Conservation (phyloP, 2,888 invertebrate species). For the Melanophora roralis region DNA sequence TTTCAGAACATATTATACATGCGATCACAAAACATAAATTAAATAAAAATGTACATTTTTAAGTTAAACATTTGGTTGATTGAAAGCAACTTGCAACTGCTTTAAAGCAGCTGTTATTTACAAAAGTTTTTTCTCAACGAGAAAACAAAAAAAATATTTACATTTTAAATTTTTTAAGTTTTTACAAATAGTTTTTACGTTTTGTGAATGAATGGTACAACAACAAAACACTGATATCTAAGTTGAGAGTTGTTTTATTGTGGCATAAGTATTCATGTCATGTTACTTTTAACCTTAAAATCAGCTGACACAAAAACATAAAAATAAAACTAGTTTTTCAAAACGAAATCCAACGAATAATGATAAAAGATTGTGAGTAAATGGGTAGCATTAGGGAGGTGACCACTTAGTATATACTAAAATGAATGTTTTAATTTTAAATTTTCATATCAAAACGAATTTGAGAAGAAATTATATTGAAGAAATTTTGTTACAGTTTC, state of each 20-base stretch:
- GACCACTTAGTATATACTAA: not conserved
- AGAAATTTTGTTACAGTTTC: no score
- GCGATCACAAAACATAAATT: not conserved
- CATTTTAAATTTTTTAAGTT: not conserved
- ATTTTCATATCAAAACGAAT: no score
- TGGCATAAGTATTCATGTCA: constrained; percentile 27
- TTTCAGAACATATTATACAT: not conserved
- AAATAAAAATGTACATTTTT: constrained; percentile 30
- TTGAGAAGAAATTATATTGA: no score
- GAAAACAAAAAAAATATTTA: not conserved
- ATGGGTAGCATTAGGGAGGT: not conserved
- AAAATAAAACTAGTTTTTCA: constrained; percentile 45
- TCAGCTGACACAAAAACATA: constrained; percentile 57
- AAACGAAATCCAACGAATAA: not conserved
- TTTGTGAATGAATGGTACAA: constrained; percentile 50
- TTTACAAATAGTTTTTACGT: constrained; percentile 18
- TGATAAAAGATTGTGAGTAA: not conserved
- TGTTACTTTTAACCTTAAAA: constrained; percentile 53
- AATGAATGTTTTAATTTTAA: not conserved
- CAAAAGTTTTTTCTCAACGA: constrained; percentile 2
- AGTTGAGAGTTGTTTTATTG: constrained; percentile 6
- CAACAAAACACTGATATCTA: not conserved
- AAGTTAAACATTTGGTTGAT: constrained; percentile 53
- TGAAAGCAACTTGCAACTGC: constrained; percentile 56
- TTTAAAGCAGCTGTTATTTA: constrained; percentile 55